Evolutionary conservation across 1,140 invertebrate genomes (phyloP), one percentile per base, ranked within the genome.

Genomic region (Proctacanthus coquilletti): DNA sequence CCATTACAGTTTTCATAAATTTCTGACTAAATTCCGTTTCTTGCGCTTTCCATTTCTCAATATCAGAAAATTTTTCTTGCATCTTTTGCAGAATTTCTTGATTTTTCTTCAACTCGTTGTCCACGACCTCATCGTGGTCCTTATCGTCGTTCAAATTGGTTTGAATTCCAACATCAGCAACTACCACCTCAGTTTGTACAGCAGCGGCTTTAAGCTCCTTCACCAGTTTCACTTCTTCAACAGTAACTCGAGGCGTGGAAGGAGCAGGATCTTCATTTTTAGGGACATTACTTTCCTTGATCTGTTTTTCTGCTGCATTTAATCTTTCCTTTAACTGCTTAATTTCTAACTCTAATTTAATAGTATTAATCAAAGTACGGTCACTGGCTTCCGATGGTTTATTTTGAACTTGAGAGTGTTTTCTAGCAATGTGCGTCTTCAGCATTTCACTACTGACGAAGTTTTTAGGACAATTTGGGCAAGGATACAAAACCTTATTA

Each of bases 281-380:
- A 17, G 3, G 15, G n/a, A n/a, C n/a, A n/a, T n/a, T 45, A 11
- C 46, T 41, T 27, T 59, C 51, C 32, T 45, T 53, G 18, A 58
- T 58, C 8, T 56, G 50, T 3, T 44, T 43, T 29, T 60, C 56
- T 1, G 56, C 53, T 2, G 45, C 47, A 38, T 56, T 60, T 0
- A 60, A 45, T 3, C 56, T 49, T 21, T 60, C 56, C 32, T 60
- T 60, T 2, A 60, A 37, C 18, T 59, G 56, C 35, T 60, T 60
- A 5, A 60, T 55, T 39, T 60, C 56, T 34, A 60, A 45, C 25
- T 60, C 56, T 42, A 60, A 49, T 36, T 60, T 60, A 8, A 60
- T 60, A 2, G 56, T 49, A 10, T 56, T 59, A 5, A 60, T 60
- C n/a, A 60, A 38, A 2, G 48, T 43, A 18, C 49, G 21, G 33